Evolutionary conservation across 2,797 vertebrate species (phyloP).

Genomic region (Gila robusta): DNA sequence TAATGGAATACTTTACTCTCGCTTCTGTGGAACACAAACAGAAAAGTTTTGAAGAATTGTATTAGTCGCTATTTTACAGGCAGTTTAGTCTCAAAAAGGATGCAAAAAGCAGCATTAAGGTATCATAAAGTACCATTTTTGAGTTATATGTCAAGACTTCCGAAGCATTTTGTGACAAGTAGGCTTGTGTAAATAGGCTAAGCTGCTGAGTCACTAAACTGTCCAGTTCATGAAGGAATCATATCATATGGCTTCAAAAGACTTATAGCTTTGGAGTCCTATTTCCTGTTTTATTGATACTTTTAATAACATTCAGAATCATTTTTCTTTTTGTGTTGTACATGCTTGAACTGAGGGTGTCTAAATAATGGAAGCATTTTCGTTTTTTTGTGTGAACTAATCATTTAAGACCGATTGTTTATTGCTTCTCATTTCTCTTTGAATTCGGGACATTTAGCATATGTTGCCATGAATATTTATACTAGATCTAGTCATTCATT

Average conservation of each 20-base stretch:
- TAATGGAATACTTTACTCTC: background rate
- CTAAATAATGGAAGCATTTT: conserved; percentile 2
- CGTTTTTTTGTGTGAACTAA: conserved; percentile 41
- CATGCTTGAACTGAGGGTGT: background rate
- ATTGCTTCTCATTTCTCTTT: conserved; percentile 21
- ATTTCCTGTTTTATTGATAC: background rate
- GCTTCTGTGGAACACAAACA: background rate
- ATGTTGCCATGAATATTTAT: conserved; percentile 40
- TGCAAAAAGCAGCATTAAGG: background rate
- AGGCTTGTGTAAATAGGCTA: background rate
- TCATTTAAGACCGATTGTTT: conserved; percentile 5
- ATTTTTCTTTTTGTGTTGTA: background rate
- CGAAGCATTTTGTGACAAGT: background rate
- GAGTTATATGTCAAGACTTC: background rate
- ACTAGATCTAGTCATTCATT: conserved; percentile 16
- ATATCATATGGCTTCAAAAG: background rate
- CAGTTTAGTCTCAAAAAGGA: background rate
- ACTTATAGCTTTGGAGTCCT: background rate
- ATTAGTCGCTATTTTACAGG: background rate
- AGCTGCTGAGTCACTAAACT: background rate
- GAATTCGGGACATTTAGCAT: conserved; percentile 28
- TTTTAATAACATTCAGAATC: background rate
- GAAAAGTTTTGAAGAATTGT: background rate
- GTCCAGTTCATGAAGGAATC: background rate
- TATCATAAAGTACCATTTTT: background rate